Evolutionary conservation across 2,797 vertebrate genomes (phyloP).

Genomic region (Anabacerthia variegaticeps): DNA sequence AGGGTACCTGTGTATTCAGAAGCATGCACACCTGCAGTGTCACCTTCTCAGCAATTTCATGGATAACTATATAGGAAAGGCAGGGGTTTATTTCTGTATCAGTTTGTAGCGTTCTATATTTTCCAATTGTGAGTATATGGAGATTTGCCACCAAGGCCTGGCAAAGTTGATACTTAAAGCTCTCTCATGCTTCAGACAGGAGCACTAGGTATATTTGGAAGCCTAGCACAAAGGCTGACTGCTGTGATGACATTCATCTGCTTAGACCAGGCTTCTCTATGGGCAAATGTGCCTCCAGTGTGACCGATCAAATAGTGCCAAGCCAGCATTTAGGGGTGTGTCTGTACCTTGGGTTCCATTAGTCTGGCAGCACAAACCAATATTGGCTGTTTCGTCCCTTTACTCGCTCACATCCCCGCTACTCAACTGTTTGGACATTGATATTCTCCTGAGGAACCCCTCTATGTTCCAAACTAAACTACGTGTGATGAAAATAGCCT

Average conservation of each 20-base stretch:
- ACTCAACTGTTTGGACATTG: background rate
- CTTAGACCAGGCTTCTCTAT: background rate
- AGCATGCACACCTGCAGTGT: rapidly evolving
- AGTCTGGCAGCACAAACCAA: background rate
- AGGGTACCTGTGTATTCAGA: too few species aligned
- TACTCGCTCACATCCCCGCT: rapidly evolving
- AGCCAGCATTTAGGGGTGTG: background rate
- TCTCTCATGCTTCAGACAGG: background rate
- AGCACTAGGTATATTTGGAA: rapidly evolving
- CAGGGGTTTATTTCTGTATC: background rate
- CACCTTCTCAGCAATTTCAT: background rate
- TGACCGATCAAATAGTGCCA: rapidly evolving
- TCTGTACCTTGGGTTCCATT: background rate
- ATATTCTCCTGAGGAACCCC: background rate
- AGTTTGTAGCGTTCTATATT: background rate
- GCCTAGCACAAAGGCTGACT: background rate
- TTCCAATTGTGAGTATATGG: rapidly evolving
- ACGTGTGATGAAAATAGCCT: rapidly evolving
- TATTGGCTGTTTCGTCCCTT: background rate
- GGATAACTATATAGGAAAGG: background rate
- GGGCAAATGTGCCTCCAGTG: rapidly evolving
- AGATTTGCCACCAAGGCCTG: background rate
- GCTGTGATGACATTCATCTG: background rate
- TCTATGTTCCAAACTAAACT: background rate
- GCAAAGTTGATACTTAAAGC: rapidly evolving